Evolutionary conservation across 2,113 vertebrate genomes (phyloP).

Genomic region (Grammomys dolichurus): DNA sequence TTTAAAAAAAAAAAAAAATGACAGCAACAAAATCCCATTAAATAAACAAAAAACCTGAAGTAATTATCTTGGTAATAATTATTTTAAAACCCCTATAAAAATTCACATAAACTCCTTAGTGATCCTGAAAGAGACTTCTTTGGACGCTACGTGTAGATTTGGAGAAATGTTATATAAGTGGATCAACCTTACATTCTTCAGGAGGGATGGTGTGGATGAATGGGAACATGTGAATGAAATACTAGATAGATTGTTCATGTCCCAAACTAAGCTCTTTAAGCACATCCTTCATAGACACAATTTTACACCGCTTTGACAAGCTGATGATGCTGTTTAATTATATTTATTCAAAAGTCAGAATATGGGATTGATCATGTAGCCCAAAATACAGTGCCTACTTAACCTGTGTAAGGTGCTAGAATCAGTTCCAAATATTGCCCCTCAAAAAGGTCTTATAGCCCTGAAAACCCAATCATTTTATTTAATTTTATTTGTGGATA

Average conservation of each 20-base stretch:
- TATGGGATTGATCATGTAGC: neutral
- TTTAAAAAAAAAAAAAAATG: neutral
- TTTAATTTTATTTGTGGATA: neutral
- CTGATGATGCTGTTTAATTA: neutral
- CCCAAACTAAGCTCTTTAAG: neutral
- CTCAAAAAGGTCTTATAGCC: neutral
- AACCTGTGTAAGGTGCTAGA: neutral
- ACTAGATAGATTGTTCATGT: neutral
- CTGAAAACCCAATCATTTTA: neutral
- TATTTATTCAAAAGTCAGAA: neutral
- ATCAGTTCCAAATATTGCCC: neutral
- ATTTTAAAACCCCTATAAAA: conserved; percentile 37
- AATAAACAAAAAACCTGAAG: neutral
- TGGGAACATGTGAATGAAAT: neutral
- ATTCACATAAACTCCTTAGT: conserved; percentile 17
- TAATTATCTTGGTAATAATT: conserved; percentile 31
- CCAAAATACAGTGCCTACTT: neutral
- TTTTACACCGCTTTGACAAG: neutral
- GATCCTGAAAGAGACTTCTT: neutral
- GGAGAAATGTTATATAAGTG: conserved; percentile 10
- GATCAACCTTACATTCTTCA: conserved; percentile 10
- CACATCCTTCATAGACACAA: neutral
- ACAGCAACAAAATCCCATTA: neutral
- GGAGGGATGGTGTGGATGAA: neutral
- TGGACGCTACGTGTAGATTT: conserved; percentile 3